Base-by-base conservation (phyloP, 1,140 invertebrate species). In the Panonychus citri region DNA sequence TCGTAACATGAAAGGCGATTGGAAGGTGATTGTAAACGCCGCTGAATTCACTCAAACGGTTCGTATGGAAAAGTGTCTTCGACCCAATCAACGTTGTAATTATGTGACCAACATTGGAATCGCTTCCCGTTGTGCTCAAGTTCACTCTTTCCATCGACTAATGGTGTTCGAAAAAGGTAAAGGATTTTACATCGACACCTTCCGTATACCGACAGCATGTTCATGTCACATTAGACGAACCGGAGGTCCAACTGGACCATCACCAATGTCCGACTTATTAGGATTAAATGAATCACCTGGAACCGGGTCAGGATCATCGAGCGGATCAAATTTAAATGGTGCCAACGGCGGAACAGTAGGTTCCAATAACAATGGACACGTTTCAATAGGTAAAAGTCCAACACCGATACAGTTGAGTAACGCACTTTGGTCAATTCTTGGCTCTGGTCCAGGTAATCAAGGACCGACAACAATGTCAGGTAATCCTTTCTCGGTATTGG, bases 11-110 rank as follows among this genome's bases (percentile, higher is more conserved):
- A 81, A 78, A 19, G 83, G 83, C 1, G 73, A 80, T 58, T 86
- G 84, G 84, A 86, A 86, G 63, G 85, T 81, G 62, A 82, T 87
- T 58, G 83, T 88, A 43, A 88, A 88, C 61, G 82, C 83, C 1
- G 82, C 78, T 0, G 60, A 64, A n/a, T 83, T 86, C 63, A 84
- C 82, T 1, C 84, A 88, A 67, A 87, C 83, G 0, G 65, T 88
- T 21, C 67, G 84, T 17, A 69, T 88, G 59, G 84, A 88, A 66
- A 85, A 84, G 65, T 88, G 84, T 71, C 75, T 78, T 82, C 85
- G 64, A 67, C 67, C 66, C 46, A 54, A 60, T 52, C 43, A 51
- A 37, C 15, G 27, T 13, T 65, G 54, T 48, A 58, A 57, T 49
- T 58, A 54, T 57, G 50, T 60, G 25, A 21, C 51, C 26, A 53